Conservation (phyloP, 2,113 vertebrate genomes). For the Crocuta crocuta region DNA sequence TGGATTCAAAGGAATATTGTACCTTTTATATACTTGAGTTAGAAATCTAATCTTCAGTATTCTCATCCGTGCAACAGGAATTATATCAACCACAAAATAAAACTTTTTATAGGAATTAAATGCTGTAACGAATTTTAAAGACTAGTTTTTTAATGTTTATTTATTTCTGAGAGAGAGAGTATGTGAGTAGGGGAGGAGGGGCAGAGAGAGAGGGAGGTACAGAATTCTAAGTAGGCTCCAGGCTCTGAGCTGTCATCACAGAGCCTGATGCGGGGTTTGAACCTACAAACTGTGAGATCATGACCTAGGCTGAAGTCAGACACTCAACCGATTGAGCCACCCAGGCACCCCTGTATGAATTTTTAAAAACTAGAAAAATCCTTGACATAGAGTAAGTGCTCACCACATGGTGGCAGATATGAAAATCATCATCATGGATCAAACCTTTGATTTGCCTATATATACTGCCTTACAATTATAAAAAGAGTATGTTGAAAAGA, state of each 20-base stretch:
- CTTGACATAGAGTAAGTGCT: not conserved
- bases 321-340: too few species aligned
- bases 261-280: too few species aligned
- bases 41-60: not conserved
- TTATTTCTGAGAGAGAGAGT: too few species aligned
- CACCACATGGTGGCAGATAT: not conserved
- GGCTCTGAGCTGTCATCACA: too few species aligned
- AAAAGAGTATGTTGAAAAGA: not conserved
- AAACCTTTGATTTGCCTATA: not conserved
- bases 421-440: not conserved
- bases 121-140: not conserved
- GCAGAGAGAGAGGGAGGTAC: too few species aligned
- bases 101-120: not conserved
- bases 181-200: too few species aligned
- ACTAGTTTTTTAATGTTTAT: too few species aligned
- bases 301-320: too few species aligned
- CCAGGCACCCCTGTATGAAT: not conserved
- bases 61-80: not conserved
- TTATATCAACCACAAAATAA: not conserved
- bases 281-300: too few species aligned
- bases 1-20: not conserved
- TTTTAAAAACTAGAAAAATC: not conserved
- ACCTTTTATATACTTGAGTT: not conserved
- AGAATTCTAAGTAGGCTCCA: too few species aligned
- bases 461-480: not conserved